Conservation (phyloP, 2,113 vertebrate species). For the Ellobius talpinus region DNA sequence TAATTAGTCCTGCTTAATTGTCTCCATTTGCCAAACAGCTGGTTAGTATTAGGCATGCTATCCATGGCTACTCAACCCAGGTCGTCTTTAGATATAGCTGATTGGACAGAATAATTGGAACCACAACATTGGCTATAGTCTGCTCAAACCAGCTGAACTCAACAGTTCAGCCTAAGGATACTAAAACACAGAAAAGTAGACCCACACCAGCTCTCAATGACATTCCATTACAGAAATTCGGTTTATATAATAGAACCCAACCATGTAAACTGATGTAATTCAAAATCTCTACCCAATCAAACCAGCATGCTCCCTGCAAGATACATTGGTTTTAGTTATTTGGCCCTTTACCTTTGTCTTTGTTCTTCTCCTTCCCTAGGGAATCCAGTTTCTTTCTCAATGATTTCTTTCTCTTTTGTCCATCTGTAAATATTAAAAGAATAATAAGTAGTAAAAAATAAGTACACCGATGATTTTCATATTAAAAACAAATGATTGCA, state of each 20-base stretch:
- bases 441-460: constrained; percentile 49
- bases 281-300: constrained; percentile 64
- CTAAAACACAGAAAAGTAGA: constrained; percentile 62
- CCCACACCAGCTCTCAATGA: constrained; percentile 49
- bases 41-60: constrained; percentile 73
- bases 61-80: constrained; percentile 61
- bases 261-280: constrained; percentile 23
- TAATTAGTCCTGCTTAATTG: constrained; percentile 63
- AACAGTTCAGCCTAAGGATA: constrained; percentile 62
- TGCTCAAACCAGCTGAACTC: constrained; percentile 71
- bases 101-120: constrained; percentile 74
- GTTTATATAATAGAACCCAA: constrained; percentile 68
- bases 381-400: constrained; percentile 98
- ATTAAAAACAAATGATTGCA: constrained; percentile 6
- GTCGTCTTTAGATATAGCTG: constrained; percentile 47
- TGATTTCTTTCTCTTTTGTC: constrained; percentile 96
- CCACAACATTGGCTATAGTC: constrained; percentile 65
- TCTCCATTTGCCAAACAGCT: constrained; percentile 74
- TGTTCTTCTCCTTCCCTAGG: constrained; percentile 97
- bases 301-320: constrained; percentile 46
- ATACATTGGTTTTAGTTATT: constrained; percentile 50
- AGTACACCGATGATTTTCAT: constrained; percentile 30
- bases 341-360: constrained; percentile 94
- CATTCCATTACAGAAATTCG: constrained; percentile 58
- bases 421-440: constrained; percentile 89